Conservation (phyloP, 1,140 invertebrate species). For the Pteromalus puparum region DNA sequence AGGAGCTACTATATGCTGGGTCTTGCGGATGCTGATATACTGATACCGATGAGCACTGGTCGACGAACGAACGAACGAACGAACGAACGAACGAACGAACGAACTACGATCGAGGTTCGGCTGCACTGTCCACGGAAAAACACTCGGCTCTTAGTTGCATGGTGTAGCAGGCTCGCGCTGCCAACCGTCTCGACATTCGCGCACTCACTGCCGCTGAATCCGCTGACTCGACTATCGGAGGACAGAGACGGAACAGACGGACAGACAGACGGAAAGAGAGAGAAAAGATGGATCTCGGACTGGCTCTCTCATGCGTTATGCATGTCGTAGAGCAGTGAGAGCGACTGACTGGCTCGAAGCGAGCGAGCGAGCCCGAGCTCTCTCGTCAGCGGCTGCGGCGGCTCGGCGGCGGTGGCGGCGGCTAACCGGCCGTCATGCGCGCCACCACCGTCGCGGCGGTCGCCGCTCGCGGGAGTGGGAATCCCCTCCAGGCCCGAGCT, state of each 20-base stretch:
- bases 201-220: background rate
- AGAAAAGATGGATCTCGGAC: conserved; percentile 66
- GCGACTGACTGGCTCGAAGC: conserved; percentile 70
- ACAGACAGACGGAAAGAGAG: conserved; percentile 54
- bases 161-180: background rate
- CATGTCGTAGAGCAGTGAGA: conserved; percentile 76
- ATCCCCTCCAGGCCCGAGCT: conserved; percentile 57
- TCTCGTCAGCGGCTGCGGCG: background rate
- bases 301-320: conserved; percentile 77
- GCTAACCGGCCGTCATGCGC: conserved; percentile 72
- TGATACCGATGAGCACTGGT: too few species aligned
- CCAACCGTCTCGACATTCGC: background rate
- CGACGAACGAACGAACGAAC: too few species aligned
- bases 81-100: background rate
- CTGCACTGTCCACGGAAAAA: background rate
- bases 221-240: background rate
- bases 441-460: conserved; percentile 55
- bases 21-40: too few species aligned
- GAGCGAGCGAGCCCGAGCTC: conserved; percentile 1
- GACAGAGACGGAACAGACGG: background rate
- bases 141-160: background rate
- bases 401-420: conserved; percentile 27
- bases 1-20: too few species aligned
- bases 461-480: background rate
- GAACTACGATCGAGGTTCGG: background rate